Evolutionary conservation across 2,888 invertebrate species (phyloP), one percentile per base, ranked within the genome.

Genomic region (Psylliodes chrysocephalus): DNA sequence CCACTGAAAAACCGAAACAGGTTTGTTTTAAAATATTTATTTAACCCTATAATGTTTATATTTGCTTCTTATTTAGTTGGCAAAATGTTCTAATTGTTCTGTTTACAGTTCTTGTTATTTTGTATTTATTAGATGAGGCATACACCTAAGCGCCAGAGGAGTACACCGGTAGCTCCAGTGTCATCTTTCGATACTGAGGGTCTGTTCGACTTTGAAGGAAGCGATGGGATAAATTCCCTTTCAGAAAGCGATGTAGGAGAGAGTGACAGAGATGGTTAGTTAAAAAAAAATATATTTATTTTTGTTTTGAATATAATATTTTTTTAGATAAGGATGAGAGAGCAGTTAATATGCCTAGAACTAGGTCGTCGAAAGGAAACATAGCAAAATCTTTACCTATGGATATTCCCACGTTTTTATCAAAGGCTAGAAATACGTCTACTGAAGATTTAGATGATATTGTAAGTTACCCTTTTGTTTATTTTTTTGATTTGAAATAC

Each of bases 351-450:
- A 59, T 88, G 68, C 80, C 85, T 2, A 84, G 87, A 57, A 68
- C 71, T 52, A 68, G 71, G 59, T 72, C 81, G 46, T 82, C 79
- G 25, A 81, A 82, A 15, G 84, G 85, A 63, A 84, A 79, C 55
- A 75, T 92, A 70, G 93, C 92, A 42, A 90, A 90, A 79, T 93
- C 93, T 69, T 84, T 93, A 76, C 94, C 94, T 35, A 90, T 94
- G 78, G 89, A 88, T 79, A 90, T 94, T 82, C 91, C 92, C 56
- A 83, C 81, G 62, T 89, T 90, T 77, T 71, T 80, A 72, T 72
- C 79, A 14, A 71, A 76, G 25, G 70, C 75, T 47, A 73, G 75
- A 56, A 65, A 52, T 44, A 75, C 71, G 60, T 76, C 63, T 4
- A 57, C 53, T 5, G 85, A 69, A 77, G 82, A 74, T 49, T 83